Percentiles rank a stretch among this genome's conserved stretches.
phyloP scores from a whole-genome alignment of 2,888 invertebrate genomes.

The Marasmarcha lunaedactyla region DNA sequence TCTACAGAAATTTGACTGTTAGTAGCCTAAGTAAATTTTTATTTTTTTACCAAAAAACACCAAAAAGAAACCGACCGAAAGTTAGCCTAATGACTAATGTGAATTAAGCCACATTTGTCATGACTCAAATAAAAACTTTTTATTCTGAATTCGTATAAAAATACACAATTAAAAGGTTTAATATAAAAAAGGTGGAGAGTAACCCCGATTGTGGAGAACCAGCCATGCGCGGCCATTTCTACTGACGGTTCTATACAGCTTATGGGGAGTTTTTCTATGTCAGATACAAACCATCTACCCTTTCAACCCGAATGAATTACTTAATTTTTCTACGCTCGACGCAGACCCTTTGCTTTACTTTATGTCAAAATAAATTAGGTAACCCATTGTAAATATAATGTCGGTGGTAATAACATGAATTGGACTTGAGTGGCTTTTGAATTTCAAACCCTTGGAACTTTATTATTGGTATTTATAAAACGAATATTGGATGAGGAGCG shows the following conservation, averaged over 20 bases:
- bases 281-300: slow-evolving; percentile 59
- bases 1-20: too few relatives aligned
- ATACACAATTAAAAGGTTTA: too few relatives aligned
- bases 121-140: too few relatives aligned
- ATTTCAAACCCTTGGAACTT: slow-evolving; percentile 14
- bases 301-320: slow-evolving; percentile 63
- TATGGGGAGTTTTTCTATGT: slow-evolving; percentile 34
- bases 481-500: too few relatives aligned
- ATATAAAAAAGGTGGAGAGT: too few relatives aligned
- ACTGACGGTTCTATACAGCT: slow-evolving; percentile 46
- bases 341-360: slow-evolving; percentile 36
- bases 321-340: slow-evolving; percentile 54
- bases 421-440: slow-evolving; percentile 34
- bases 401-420: slow-evolving; percentile 30
- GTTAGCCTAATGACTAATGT: too few relatives aligned
- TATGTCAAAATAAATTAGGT: slow-evolving; percentile 58
- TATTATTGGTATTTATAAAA: too few relatives aligned
- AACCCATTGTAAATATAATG: slow-evolving; percentile 36
- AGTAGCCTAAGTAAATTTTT: too few relatives aligned
- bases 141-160: too few relatives aligned
- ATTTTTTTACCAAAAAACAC: too few relatives aligned
- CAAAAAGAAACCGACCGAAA: too few relatives aligned
- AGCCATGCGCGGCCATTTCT: slow-evolving; percentile 48
- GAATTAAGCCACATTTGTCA: too few relatives aligned
- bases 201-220: slow-evolving; percentile 14